Evolutionary conservation across 2,888 invertebrate species (phyloP).

Genomic region (Kuschelorhynchus macadamiae): DNA sequence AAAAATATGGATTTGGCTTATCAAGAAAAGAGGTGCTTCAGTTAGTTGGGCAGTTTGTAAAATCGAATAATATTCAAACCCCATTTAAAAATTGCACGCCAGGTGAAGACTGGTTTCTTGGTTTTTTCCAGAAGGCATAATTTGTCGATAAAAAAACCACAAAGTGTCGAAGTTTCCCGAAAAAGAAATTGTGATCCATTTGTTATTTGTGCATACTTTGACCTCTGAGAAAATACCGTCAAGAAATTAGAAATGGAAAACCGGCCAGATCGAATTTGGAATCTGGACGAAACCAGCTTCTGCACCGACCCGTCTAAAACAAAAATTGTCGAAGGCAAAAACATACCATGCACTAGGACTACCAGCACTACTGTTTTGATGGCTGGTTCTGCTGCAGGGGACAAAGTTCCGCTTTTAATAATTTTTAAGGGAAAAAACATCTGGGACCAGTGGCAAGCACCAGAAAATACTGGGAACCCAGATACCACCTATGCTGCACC

Average conservation of each 20-base stretch:
- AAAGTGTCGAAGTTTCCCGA: too few relatives aligned
- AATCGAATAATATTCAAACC: too few relatives aligned
- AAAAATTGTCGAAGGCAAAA: constrained; percentile 43
- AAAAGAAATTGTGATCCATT: too few relatives aligned
- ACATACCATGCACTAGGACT: constrained; percentile 21
- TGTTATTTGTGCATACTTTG: too few relatives aligned
- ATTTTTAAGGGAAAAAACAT: constrained; percentile 61
- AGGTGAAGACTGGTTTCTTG: too few relatives aligned
- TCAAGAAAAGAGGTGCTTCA: too few relatives aligned
- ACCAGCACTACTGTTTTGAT: constrained; percentile 51
- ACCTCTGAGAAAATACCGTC: too few relatives aligned
- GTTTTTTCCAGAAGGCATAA: too few relatives aligned
- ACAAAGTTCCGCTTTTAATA: constrained; percentile 61
- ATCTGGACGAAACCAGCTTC: constrained; percentile 47
- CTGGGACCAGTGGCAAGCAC: constrained; percentile 62
- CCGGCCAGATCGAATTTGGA: constrained; percentile 35
- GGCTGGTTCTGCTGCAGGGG: constrained; percentile 55
- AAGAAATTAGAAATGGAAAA: background rate
- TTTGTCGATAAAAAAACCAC: too few relatives aligned
- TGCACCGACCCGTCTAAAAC: constrained; percentile 43
- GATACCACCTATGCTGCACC: constrained; percentile 59
- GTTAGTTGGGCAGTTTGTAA: too few relatives aligned
- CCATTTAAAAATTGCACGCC: too few relatives aligned
- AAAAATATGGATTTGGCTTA: too few relatives aligned
- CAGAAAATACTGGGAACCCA: constrained; percentile 53